Evolutionary conservation across 2,113 vertebrate genomes (phyloP).

Genomic region (Bufo gargarizans): DNA sequence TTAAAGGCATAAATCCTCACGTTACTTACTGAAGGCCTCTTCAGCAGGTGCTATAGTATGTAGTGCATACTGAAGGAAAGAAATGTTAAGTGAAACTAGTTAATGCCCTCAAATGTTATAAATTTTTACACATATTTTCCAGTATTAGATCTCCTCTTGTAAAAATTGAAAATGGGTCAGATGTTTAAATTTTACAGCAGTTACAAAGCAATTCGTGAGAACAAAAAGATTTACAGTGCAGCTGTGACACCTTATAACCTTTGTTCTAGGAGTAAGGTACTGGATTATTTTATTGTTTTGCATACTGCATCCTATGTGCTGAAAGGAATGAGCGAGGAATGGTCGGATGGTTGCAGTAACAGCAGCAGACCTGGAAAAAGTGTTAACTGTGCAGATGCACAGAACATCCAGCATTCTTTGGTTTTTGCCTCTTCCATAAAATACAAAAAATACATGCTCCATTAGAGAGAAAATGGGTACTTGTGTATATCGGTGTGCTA

Average conservation of each 20-base stretch:
- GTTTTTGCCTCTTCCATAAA: not conserved
- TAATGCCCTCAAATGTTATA: slow-evolving; percentile 63
- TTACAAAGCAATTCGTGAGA: slow-evolving; percentile 65
- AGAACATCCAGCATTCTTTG: not conserved
- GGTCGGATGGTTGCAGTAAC: not conserved
- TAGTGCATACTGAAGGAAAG: slow-evolving; percentile 50
- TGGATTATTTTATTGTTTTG: slow-evolving; percentile 23
- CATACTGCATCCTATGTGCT: not conserved
- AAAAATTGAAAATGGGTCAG: slow-evolving; percentile 70
- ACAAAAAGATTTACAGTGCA: slow-evolving; percentile 60
- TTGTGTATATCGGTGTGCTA: not conserved
- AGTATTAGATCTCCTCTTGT: slow-evolving; percentile 62
- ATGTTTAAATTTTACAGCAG: slow-evolving; percentile 64
- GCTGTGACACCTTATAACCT: slow-evolving; percentile 64
- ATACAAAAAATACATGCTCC: not conserved
- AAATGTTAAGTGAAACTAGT: slow-evolving; percentile 59
- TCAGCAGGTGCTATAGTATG: slow-evolving; percentile 68
- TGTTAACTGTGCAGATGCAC: not conserved
- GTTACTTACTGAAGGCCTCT: not conserved
- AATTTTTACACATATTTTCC: slow-evolving; percentile 65
- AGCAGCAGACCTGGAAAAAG: not conserved
- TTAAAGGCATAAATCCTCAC: slow-evolving; percentile 1
- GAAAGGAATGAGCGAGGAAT: not conserved
- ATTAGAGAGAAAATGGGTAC: not conserved
- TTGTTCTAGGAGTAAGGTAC: slow-evolving; percentile 38